These are phyloP conservation scores for Sardina pilchardus DNA, from an alignment of 2,113 vertebrate species.

Conservation along the genomic window DNA sequence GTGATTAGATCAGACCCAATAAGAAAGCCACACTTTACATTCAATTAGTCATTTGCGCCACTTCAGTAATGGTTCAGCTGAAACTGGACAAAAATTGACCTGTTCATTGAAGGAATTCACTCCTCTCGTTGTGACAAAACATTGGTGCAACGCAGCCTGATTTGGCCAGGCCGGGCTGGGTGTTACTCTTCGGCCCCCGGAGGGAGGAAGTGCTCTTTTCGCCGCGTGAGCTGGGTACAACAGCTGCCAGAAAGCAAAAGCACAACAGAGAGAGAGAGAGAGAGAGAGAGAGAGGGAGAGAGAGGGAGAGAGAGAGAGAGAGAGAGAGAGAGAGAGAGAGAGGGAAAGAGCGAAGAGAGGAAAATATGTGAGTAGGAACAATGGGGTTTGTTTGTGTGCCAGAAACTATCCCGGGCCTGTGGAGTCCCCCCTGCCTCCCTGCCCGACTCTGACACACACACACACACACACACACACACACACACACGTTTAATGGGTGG, in stretches of 20 bases:
- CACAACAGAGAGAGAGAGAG: slow-evolving; percentile 56
- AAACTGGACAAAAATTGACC: not conserved
- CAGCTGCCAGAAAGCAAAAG: slow-evolving; percentile 57
- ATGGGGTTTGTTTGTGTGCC: slow-evolving; percentile 68
- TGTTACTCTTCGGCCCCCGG: slow-evolving; percentile 1
- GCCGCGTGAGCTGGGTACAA: slow-evolving; percentile 60
- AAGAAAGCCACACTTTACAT: not conserved
- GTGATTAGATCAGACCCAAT: not conserved
- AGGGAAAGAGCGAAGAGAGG: slow-evolving; percentile 62
- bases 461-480: not conserved
- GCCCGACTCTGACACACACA: not conserved
- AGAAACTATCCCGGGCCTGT: slow-evolving; percentile 59
- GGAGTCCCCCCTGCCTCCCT: slow-evolving; percentile 56
- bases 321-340: slow-evolving; percentile 64
- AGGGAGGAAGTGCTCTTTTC: slow-evolving; percentile 67
- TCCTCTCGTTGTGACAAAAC: not conserved
- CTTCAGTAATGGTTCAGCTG: not conserved
- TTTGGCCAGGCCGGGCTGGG: not conserved
- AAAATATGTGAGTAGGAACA: slow-evolving; percentile 67
- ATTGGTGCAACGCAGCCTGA: not conserved
- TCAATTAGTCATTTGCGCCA: not conserved
- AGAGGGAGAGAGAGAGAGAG: slow-evolving; percentile 61
- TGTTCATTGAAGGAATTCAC: not conserved
- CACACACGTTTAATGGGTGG: not conserved
- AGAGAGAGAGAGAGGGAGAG: slow-evolving; percentile 65